A percentile compares a stretch with the other conserved stretches of the same genome.
Conservation (phyloP, 2,888 invertebrate genomes). For the Adelognathus sp. region DNA sequence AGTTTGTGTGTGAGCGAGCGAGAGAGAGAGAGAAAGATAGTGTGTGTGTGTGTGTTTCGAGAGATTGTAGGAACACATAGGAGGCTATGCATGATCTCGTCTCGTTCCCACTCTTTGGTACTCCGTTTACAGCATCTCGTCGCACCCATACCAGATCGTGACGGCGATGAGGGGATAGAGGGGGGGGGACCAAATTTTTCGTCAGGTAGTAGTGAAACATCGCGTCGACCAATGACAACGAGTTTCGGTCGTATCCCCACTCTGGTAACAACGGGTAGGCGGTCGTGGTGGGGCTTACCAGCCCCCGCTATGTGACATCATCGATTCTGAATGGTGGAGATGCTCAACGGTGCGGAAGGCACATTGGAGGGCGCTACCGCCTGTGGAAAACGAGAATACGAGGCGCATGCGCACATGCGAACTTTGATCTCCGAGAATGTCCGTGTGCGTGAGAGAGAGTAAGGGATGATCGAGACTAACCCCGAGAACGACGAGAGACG, state of each 20-base stretch:
- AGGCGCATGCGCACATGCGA: conserved; percentile 65
- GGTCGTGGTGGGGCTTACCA: conserved; percentile 64
- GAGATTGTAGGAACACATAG: conserved; percentile 60
- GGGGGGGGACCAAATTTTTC: conserved; percentile 17
- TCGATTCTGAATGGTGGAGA: conserved; percentile 81
- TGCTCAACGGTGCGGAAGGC: conserved; percentile 80
- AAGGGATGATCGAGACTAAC: conserved; percentile 3
- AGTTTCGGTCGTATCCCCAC: conserved; percentile 46
- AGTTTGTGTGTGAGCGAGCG: background rate
- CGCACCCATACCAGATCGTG: too few species aligned
- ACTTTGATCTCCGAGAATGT: background rate
- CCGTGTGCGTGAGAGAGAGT: conserved; percentile 1
- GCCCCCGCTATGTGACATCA: conserved; percentile 77
- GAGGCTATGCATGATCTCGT: too few species aligned
- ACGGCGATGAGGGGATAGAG: conserved; percentile 58
- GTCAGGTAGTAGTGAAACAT: conserved; percentile 62
- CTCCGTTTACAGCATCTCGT: too few species aligned
- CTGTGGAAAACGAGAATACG: conserved; percentile 49
- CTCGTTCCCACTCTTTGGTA: too few species aligned
- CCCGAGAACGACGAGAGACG: conserved; percentile 36
- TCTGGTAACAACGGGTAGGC: background rate
- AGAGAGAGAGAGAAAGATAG: background rate
- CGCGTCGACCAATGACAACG: conserved; percentile 69
- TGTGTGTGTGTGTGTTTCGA: conserved; percentile 9
- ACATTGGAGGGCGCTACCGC: conserved; percentile 79